Percentiles rank a stretch among this genome's conserved stretches.
phyloP scores from a whole-genome alignment of 1,140 invertebrate genomes.

The Protaetia brevitarsis region DNA sequence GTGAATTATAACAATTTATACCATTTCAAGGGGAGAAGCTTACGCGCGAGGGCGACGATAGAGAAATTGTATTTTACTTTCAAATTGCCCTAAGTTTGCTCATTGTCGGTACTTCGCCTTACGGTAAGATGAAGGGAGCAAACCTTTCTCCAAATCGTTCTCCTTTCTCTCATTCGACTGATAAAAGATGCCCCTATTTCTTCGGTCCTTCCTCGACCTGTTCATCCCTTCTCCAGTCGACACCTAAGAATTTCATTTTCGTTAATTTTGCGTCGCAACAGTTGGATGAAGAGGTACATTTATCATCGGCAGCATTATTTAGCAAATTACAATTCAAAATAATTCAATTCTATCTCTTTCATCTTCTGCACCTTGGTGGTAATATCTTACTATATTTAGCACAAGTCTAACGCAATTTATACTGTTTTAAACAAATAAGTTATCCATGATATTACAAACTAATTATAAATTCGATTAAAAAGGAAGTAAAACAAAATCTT shows the following conservation, averaged over 20 bases:
- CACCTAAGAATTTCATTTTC: neutral
- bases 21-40: no score
- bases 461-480: no score
- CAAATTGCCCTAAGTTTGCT: neutral
- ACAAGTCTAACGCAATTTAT: neutral
- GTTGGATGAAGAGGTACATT: neutral
- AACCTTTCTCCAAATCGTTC: neutral
- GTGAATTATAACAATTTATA: no score
- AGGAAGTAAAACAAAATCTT: no score
- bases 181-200: neutral
- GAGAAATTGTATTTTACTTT: neutral
- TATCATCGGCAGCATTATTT: neutral
- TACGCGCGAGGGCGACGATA: no score
- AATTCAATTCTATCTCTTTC: neutral
- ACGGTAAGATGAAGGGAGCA: neutral
- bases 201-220: neutral
- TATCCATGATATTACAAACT: no score
- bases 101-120: neutral
- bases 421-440: no score
- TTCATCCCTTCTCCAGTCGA: neutral
- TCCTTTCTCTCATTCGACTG: neutral
- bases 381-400: neutral
- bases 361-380: neutral
- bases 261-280: neutral
- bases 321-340: neutral